Conservation (phyloP, 2,797 vertebrate genomes). For the Chloroceryle amazona region DNA sequence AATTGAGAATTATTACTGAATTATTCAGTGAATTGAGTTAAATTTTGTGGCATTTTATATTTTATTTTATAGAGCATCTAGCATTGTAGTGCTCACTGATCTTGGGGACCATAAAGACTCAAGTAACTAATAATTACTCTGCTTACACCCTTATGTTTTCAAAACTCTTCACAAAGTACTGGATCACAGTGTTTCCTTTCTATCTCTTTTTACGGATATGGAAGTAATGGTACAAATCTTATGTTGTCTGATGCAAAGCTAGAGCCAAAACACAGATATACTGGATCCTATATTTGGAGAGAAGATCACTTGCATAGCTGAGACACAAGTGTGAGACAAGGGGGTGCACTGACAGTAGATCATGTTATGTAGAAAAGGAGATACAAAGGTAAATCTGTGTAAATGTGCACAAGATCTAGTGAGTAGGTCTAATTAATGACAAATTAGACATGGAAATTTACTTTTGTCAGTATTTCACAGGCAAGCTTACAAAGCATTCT, state of each 20-base stretch:
- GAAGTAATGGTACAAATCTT: neutral
- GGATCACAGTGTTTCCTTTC: neutral
- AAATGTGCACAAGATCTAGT: neutral
- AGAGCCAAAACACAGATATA: neutral
- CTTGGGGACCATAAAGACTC: neutral
- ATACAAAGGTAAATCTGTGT: neutral
- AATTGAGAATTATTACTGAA: neutral
- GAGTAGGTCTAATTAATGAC: neutral
- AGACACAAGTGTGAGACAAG: neutral
- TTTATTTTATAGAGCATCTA: neutral
- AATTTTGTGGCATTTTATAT: neutral
- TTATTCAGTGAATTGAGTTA: neutral
- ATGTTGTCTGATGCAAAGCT: neutral
- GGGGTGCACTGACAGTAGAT: neutral
- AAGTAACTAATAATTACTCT: neutral
- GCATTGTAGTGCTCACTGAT: neutral
- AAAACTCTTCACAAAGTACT: neutral
- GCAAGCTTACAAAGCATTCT: neutral
- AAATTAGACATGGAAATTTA: neutral
- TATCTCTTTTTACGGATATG: neutral
- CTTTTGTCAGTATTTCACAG: neutral
- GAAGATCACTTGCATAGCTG: neutral
- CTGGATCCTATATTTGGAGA: neutral
- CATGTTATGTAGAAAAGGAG: neutral
- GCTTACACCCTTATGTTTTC: neutral